phyloP scores from a whole-genome alignment of 2,888 invertebrate genomes.

The Onthophagus sagittarius region DNA sequence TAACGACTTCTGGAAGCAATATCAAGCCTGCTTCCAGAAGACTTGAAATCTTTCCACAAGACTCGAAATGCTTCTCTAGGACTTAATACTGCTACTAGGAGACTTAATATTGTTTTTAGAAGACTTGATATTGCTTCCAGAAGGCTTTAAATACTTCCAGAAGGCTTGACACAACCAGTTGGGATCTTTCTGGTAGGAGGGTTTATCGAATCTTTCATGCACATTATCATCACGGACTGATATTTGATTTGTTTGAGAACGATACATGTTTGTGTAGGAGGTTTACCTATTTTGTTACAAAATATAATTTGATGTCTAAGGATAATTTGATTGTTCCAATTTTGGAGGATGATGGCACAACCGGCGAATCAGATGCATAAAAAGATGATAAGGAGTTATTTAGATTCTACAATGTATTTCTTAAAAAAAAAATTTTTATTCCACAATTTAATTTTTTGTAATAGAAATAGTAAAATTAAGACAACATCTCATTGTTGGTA shows the following conservation, averaged over 20 bases:
- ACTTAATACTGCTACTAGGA: too few species aligned
- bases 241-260: constrained; percentile 98
- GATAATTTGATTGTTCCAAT: constrained; percentile 98
- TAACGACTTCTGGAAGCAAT: too few species aligned
- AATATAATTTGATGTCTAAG: constrained; percentile 97
- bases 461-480: not conserved
- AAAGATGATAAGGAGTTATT: not conserved
- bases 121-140: too few species aligned
- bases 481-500: not conserved
- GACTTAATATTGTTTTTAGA: too few species aligned
- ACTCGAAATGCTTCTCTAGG: too few species aligned
- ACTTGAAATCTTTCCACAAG: too few species aligned
- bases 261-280: constrained; percentile 92
- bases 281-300: constrained; percentile 97
- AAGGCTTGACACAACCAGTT: too few species aligned
- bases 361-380: constrained; percentile 53
- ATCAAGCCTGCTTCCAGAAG: too few species aligned
- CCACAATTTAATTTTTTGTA: not conserved
- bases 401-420: too few species aligned
- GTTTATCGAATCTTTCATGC: constrained; percentile 99
- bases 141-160: too few species aligned
- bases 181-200: constrained; percentile 96
- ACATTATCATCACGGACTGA: constrained; percentile 93
- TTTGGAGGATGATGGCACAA: constrained; percentile 69
- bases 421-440: not conserved